Percentiles rank a stretch among this genome's conserved stretches.
Evolutionary conservation across 35 echinoderm and acorn worm genomes (phyloP).

Genomic region (Lytechinus pictus): DNA sequence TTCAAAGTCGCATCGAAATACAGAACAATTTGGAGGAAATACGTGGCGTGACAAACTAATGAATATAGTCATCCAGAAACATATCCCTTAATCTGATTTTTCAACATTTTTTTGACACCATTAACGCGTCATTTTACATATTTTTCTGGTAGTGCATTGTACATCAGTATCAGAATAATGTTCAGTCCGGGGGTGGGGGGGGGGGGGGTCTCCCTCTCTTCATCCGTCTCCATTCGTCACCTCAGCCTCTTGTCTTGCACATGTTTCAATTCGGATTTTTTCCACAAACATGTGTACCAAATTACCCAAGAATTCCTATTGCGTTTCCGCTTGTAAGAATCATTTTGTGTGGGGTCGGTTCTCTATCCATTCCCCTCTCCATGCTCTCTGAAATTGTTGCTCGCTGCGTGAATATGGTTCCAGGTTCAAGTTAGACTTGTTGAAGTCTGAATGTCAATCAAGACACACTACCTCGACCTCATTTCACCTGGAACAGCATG

Average conservation of each 20-base stretch:
- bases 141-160: no score
- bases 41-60: no score
- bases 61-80: no score
- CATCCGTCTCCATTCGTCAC: background rate
- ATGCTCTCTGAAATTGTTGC: background rate
- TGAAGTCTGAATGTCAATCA: conserved; percentile 12
- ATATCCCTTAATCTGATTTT: no score
- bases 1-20: no score
- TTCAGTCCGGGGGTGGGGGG: no score
- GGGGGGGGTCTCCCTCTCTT: no score
- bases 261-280: background rate
- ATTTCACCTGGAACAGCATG: background rate
- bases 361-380: background rate
- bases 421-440: background rate
- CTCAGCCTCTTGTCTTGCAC: background rate
- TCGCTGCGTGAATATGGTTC: background rate
- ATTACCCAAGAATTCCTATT: background rate
- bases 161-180: no score
- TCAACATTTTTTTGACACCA: no score
- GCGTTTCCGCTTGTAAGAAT: background rate
- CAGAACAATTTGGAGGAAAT: no score
- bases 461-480: background rate
- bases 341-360: background rate
- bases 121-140: no score
- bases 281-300: background rate